These are phyloP conservation scores for Calameuta filiformis DNA, from an alignment of 2,888 invertebrate genomes.

Conservation along the genomic window DNA sequence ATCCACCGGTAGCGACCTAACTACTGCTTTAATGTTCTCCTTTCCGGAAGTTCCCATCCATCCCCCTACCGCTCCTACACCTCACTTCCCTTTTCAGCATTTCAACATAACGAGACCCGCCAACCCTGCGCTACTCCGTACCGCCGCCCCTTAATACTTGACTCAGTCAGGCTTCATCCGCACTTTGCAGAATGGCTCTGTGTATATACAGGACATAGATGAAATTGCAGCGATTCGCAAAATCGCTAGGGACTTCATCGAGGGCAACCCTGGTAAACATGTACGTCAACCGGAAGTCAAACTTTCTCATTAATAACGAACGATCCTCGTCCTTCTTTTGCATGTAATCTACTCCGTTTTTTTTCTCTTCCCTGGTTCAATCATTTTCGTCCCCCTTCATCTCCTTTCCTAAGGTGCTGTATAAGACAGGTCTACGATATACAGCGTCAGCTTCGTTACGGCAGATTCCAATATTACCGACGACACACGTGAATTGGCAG, in stretches of 20 bases:
- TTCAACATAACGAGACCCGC: background rate
- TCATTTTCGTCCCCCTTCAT: background rate
- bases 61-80: background rate
- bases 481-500: background rate
- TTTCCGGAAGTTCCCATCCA: slow-evolving; percentile 2
- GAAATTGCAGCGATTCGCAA: background rate
- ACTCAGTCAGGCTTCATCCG: background rate
- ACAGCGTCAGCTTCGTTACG: background rate
- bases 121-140: background rate
- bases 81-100: background rate
- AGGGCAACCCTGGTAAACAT: background rate
- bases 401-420: background rate
- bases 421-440: background rate
- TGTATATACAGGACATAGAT: background rate
- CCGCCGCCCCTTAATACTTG: background rate
- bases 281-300: background rate
- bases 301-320: background rate
- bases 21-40: slow-evolving; percentile 33
- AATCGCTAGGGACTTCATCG: background rate
- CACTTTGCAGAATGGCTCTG: background rate
- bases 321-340: background rate
- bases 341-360: background rate
- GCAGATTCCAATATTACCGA: background rate
- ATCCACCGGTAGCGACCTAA: slow-evolving; percentile 31
- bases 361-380: background rate